phyloP scores from a whole-genome alignment of 2,113 vertebrate species.

The Callionymus lyra region DNA sequence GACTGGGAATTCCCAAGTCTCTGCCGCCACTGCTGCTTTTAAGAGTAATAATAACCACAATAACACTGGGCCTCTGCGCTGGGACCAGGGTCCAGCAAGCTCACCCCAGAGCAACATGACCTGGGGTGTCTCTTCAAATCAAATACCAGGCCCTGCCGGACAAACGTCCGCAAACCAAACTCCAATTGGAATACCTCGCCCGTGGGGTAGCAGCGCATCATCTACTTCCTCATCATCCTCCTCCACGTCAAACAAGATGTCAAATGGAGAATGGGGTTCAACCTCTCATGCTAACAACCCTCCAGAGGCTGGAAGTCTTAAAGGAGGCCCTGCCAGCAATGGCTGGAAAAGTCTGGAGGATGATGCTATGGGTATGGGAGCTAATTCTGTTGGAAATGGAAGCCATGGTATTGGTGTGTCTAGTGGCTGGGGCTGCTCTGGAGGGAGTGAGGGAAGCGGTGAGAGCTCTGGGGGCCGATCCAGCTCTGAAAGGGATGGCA shows the following conservation, averaged over 20 bases:
- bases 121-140: conserved; percentile 67
- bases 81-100: conserved; percentile 76
- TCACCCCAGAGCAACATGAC: conserved; percentile 65
- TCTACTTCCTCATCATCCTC: conserved; percentile 69
- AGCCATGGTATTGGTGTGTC: conserved; percentile 25
- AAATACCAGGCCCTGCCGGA: conserved; percentile 26
- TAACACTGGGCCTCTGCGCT: conserved; percentile 71
- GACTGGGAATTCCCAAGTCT: conserved; percentile 72
- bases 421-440: conserved; percentile 50
- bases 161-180: conserved; percentile 59
- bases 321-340: conserved; percentile 77
- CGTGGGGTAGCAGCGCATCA: conserved; percentile 73
- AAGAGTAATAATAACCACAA: conserved; percentile 76
- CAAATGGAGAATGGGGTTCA: conserved; percentile 82
- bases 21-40: conserved; percentile 72
- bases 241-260: conserved; percentile 63
- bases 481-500: conserved; percentile 64
- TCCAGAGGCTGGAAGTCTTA: conserved; percentile 66
- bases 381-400: conserved; percentile 23
- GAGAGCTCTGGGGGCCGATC: conserved; percentile 80
- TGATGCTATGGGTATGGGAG: conserved; percentile 71
- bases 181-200: conserved; percentile 69
- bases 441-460: conserved; percentile 78
- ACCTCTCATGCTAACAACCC: conserved; percentile 68
- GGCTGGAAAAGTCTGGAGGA: conserved; percentile 90